phyloP scores from a whole-genome alignment of 1,140 invertebrate genomes.

The Galendromus occidentalis region DNA sequence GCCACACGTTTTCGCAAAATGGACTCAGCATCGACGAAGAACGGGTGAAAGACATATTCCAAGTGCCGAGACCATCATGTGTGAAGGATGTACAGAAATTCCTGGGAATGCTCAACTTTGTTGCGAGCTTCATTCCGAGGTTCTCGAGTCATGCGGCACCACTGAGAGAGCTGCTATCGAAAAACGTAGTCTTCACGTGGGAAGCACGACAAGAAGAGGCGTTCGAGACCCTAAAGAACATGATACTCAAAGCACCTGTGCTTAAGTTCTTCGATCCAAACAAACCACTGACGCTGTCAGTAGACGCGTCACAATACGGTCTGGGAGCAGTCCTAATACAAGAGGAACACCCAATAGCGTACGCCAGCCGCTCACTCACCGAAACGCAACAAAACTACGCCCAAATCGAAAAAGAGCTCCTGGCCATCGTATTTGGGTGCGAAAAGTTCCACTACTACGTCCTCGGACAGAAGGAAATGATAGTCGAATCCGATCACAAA shows the following conservation, averaged over 20 bases:
- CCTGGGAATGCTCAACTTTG: constrained; percentile 24
- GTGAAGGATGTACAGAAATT: constrained; percentile 12
- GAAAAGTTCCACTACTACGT: constrained; percentile 21
- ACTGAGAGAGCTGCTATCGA: constrained; percentile 22
- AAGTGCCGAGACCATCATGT: constrained; percentile 5
- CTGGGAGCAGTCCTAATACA: constrained; percentile 14
- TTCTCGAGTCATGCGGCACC: constrained; percentile 25
- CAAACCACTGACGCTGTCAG: constrained; percentile 22
- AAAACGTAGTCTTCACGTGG: constrained; percentile 10
- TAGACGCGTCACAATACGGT: constrained; percentile 23
- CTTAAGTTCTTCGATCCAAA: constrained; percentile 23
- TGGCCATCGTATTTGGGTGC: constrained; percentile 15
- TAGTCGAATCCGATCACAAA: constrained; percentile 18
- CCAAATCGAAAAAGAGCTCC: constrained; percentile 17
- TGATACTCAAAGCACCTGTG: not conserved
- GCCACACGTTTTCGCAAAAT: no score
- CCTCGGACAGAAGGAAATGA: constrained; percentile 13
- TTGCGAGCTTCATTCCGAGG: constrained; percentile 28
- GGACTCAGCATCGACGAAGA: no score
- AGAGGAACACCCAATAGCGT: constrained; percentile 15
- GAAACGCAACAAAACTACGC: constrained; percentile 15
- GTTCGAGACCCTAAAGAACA: not conserved
- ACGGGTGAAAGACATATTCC: not conserved
- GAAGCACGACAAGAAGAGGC: not conserved
- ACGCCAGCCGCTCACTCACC: constrained; percentile 12